Evolutionary conservation across 2,797 vertebrate species (phyloP).

Genomic region (Tragopan temminckii): DNA sequence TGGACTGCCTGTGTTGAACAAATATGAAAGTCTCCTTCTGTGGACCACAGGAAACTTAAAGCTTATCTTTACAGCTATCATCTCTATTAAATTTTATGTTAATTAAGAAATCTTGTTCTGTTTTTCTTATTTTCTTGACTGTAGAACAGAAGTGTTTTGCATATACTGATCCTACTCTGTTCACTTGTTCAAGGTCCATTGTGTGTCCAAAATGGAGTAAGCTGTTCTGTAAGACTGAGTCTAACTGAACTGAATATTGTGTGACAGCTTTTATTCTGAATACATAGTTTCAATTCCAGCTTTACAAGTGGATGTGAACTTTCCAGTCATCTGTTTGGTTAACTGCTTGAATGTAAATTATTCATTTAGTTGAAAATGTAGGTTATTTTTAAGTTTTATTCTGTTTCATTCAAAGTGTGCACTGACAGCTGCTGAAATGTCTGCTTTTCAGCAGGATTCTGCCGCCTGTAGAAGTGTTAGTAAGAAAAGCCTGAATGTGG

Average conservation of each 20-base stretch:
- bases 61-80: not conserved
- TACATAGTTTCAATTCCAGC: not conserved
- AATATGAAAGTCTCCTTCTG: not conserved
- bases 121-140: not conserved
- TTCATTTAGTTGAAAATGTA: not conserved
- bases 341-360: not conserved
- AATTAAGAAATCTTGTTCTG: not conserved
- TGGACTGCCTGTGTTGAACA: not conserved
- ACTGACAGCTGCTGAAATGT: not conserved
- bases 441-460: not conserved
- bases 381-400: not conserved
- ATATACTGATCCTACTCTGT: accelerated
- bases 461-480: not conserved
- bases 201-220: not conserved
- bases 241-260: not conserved
- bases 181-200: not conserved
- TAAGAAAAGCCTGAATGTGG: not conserved
- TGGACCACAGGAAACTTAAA: not conserved
- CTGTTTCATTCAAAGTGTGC: not conserved
- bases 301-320: not conserved
- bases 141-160: not conserved
- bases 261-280: not conserved
- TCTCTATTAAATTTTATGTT: not conserved
- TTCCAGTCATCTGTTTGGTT: not conserved
- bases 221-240: not conserved